Percentiles rank a stretch among this genome's conserved stretches.
Conservation (phyloP, 2,797 vertebrate genomes). For the Poecilia picta region DNA sequence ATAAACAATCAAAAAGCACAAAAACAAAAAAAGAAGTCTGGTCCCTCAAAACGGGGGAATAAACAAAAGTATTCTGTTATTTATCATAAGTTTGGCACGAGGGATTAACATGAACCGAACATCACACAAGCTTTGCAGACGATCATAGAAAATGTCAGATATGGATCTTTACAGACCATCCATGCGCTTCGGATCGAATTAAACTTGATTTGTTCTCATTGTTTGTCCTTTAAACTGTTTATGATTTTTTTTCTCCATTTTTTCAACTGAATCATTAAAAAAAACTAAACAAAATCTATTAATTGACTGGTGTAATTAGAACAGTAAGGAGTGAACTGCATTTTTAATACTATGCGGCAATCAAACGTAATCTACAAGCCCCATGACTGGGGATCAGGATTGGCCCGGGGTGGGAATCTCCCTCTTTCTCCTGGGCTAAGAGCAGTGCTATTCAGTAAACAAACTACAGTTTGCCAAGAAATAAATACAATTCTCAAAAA, state of each 20-base stretch:
- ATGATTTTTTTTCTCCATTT: constrained; percentile 43
- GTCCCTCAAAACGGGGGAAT: constrained; percentile 91
- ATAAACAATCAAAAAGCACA: constrained; percentile 93
- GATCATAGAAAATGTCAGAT: constrained; percentile 95
- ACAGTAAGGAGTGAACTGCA: constrained; percentile 91
- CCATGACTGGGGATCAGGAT: constrained; percentile 78
- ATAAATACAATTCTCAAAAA: constrained; percentile 98
- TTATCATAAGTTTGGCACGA: constrained; percentile 95
- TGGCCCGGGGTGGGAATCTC: constrained; percentile 79
- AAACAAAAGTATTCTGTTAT: constrained; percentile 93
- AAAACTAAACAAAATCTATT: constrained; percentile 93
- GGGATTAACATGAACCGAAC: constrained; percentile 98
- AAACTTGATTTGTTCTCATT: constrained; percentile 84
- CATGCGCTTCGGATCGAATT: constrained; percentile 98
- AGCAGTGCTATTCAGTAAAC: constrained; percentile 99
- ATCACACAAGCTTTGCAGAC: constrained; percentile 98
- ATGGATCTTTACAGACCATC: constrained; percentile 97
- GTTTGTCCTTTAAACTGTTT: constrained; percentile 81
- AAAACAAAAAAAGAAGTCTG: constrained; percentile 90
- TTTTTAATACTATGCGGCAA: constrained; percentile 95
- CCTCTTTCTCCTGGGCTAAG: constrained; percentile 79
- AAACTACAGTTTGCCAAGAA: constrained; percentile 98
- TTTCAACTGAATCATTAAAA: constrained; percentile 94
- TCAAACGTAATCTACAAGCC: constrained; percentile 90
- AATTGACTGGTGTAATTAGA: constrained; percentile 93